Evolutionary conservation across 2,888 invertebrate genomes (phyloP).

Genomic region (Temnothorax rugatulus): DNA sequence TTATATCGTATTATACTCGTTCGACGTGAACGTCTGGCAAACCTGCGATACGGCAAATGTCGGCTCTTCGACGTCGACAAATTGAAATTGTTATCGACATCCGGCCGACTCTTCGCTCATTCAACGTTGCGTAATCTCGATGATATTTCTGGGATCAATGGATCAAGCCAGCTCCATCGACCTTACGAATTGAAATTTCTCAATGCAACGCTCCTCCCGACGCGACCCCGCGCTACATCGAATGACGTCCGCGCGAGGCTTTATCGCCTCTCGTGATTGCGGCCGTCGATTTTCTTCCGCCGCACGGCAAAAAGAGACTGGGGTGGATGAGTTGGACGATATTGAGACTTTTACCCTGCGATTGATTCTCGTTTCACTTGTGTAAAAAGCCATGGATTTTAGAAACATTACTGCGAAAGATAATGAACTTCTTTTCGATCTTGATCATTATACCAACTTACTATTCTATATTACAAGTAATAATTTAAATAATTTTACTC

Average conservation of each 20-base stretch:
- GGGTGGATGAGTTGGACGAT: conserved; percentile 7
- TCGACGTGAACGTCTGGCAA: neutral
- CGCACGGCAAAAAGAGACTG: conserved; percentile 6
- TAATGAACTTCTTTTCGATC: neutral
- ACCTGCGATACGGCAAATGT: neutral
- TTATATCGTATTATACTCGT: neutral
- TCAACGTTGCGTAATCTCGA: conserved; percentile 64
- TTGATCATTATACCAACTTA: neutral
- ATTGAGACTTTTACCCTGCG: neutral
- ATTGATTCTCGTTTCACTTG: neutral
- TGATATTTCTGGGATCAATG: conserved; percentile 68
- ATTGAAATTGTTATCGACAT: conserved; percentile 56
- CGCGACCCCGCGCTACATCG: conserved; percentile 63
- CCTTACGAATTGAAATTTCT: conserved; percentile 75
- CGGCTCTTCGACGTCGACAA: conserved; percentile 43
- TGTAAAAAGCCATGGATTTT: neutral
- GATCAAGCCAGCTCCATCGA: conserved; percentile 53
- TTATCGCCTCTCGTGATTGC: conserved; percentile 63
- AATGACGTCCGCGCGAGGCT: conserved; percentile 68
- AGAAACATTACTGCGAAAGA: neutral
- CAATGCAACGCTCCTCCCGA: conserved; percentile 63
- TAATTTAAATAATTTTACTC: neutral
- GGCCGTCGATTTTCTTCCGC: conserved; percentile 37
- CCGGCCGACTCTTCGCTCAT: conserved; percentile 50
- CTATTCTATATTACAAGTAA: neutral